phyloP scores from a whole-genome alignment of 1,140 invertebrate genomes.

The Drosophila simulans region DNA sequence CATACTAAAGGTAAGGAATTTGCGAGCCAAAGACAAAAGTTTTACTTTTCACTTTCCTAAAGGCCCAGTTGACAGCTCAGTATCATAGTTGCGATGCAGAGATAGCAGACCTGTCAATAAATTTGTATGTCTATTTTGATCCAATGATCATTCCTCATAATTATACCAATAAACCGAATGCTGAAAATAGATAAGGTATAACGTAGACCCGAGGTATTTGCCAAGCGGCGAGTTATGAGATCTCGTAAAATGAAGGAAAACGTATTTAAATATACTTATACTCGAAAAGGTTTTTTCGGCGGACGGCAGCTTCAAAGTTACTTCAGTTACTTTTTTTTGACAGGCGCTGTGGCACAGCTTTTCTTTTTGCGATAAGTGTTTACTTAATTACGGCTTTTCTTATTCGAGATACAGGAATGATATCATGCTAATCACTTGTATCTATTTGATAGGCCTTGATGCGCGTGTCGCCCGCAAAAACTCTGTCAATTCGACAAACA shows the following conservation, averaged over 20 bases:
- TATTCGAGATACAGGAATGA: constrained; percentile 32
- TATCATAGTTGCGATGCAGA: constrained; percentile 40
- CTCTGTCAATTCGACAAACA: constrained; percentile 17
- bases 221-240: constrained; percentile 18
- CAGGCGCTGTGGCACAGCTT: constrained; percentile 37
- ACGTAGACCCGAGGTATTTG: constrained; percentile 36
- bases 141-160: constrained; percentile 69
- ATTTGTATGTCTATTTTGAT: constrained; percentile 48
- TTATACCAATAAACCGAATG: constrained; percentile 69
- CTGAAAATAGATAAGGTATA: constrained; percentile 62
- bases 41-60: constrained; percentile 49
- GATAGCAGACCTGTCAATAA: constrained; percentile 63
- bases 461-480: constrained; percentile 25
- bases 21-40: constrained; percentile 2
- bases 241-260: constrained; percentile 26
- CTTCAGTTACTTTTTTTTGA: constrained; percentile 14
- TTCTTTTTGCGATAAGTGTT: constrained; percentile 46
- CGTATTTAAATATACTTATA: constrained; percentile 36
- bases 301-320: constrained; percentile 40
- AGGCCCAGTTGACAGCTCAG: constrained; percentile 35
- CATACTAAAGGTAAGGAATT: constrained; percentile 23
- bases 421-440: constrained; percentile 58
- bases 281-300: constrained; percentile 5
- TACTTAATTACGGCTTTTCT: constrained; percentile 34
- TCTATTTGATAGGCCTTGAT: constrained; percentile 57